These are phyloP conservation scores for Mustelus asterias DNA, from an alignment of 2,113 vertebrate genomes.

Conservation along the genomic window DNA sequence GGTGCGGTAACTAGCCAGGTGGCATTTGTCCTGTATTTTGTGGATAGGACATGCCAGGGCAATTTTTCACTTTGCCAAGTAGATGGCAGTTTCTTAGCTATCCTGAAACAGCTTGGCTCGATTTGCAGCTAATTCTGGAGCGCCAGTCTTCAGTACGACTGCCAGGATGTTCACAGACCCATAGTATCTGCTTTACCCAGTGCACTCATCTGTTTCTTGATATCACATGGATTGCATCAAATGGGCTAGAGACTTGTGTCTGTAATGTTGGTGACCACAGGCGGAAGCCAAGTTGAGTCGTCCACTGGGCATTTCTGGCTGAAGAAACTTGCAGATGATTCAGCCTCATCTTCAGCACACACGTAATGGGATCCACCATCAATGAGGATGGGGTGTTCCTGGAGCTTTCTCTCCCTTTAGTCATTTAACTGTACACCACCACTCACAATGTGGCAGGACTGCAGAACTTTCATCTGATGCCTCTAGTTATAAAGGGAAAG, in stretches of 20 bases:
- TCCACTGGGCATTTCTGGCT: neutral
- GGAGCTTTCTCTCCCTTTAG: neutral
- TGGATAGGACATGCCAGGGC: neutral
- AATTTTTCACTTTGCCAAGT: neutral
- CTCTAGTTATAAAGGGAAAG: no score
- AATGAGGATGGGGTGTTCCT: neutral
- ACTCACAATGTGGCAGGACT: no score
- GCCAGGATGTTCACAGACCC: neutral
- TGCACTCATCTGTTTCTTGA: neutral
- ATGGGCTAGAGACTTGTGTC: neutral
- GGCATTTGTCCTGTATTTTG: neutral
- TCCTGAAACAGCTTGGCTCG: neutral
- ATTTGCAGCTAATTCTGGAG: neutral
- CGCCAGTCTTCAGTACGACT: neutral
- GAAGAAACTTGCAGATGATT: neutral
- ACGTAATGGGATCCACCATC: neutral
- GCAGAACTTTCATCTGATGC: no score
- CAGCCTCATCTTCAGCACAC: neutral
- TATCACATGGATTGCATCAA: neutral
- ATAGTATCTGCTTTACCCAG: neutral
- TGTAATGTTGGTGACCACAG: neutral
- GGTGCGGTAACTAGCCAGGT: no score
- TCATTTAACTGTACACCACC: no score
- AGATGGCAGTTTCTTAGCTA: neutral
- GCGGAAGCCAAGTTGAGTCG: no score